Percentiles rank a stretch among this genome's conserved stretches.
Conservation (phyloP, 2,113 vertebrate species). For the Anthoscopus minutus region DNA sequence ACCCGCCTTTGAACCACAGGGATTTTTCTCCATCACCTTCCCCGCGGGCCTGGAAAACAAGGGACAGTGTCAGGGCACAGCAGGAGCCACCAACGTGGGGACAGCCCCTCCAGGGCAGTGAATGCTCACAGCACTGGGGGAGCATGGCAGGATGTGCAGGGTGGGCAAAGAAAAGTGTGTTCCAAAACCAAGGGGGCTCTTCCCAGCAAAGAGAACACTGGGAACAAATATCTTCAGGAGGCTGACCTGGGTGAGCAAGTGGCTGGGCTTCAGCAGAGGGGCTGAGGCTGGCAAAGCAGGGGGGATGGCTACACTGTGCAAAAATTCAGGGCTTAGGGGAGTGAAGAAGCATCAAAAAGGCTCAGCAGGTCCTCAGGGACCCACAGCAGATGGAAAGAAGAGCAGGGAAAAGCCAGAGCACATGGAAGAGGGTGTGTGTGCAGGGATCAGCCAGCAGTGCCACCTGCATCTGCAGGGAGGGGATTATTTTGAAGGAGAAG, state of each 20-base stretch:
- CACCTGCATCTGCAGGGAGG: background rate
- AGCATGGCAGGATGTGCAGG: background rate
- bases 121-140: background rate
- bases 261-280: background rate
- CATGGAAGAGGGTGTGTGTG: background rate
- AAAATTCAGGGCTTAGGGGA: background rate
- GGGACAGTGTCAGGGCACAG: background rate
- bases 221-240: background rate
- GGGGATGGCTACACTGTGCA: background rate
- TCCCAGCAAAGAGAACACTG: background rate
- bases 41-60: constrained; percentile 82
- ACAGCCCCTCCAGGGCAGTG: background rate
- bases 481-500: background rate
- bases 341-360: background rate
- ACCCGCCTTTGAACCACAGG: constrained; percentile 97
- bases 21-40: constrained; percentile 85
- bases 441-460: background rate
- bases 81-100: accelerated
- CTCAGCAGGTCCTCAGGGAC: background rate
- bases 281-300: background rate
- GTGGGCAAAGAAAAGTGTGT: background rate
- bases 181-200: background rate
- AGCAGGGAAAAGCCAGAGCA: background rate
- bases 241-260: background rate
- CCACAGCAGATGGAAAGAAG: background rate